Base-by-base conservation (phyloP, 2,888 invertebrate species). In the Macrosoma leucophasiata region DNA sequence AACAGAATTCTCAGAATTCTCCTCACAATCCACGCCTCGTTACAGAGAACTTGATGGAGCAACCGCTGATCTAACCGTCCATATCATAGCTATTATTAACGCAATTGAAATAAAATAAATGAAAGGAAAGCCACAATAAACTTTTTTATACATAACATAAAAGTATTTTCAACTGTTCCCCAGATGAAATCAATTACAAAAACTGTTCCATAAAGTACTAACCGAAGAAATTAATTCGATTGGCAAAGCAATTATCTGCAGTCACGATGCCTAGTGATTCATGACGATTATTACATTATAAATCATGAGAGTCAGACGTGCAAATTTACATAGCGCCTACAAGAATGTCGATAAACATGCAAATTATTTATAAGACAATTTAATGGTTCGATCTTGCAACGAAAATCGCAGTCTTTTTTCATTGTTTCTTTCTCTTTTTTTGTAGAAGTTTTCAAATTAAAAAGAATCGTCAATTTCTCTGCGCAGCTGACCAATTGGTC, bases 241-340 rank as follows among this genome's bases (percentile, higher is more conserved):
- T 72, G 77, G 69, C 69, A 59, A 71, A 69, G 74, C 84, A 82
- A 84, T 84, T 82, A 82, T 77, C 58, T 52, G 53, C 58, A 63
- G 78, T 82, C 82, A 84, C 82, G 82, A 79, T 60, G 70, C 59
- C 55, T 48, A 53, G 57, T 75, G 77, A 78, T 78, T 77, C 75
- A 77, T 64, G 68, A 52, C 52, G 55, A 64, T 70, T 71, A 70
- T 73, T 69, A 62, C 59, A 41, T 51, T 51, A 64, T 77, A 73
- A 74, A 76, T 79, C 72, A 73, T 67, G 47, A 44, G 38, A 48
- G 39, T 52, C 39, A 50, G 64, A 67, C 60, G 62, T 58, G 64
- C 64, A 61, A 68, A 72, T 75, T 74, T 73, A 68, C 70, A 75
- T 73, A 72, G 65, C 51, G 38, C 40, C 36, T 58, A 54, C 58